Evolutionary conservation across 2,797 vertebrate genomes (phyloP), one percentile per base, ranked within the genome.

Genomic region (Synanceia verrucosa): DNA sequence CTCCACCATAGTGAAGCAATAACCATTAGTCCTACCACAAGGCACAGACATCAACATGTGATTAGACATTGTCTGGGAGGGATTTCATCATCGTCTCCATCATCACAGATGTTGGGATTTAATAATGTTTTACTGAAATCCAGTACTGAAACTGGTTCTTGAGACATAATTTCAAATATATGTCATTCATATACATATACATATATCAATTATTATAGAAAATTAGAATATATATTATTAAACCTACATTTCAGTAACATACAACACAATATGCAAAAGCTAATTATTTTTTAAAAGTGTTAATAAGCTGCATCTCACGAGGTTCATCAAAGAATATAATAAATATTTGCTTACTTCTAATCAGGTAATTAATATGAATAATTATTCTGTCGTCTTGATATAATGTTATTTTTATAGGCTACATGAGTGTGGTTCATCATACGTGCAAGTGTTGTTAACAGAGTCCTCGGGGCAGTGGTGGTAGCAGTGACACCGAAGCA

Each of bases 1-100:
- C 89, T 96, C 96, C 89, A 98, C 95, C 93, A 99, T 99, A 21
- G 96, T 97, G 92, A 99, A 99, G 91, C 98, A 99, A 79, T 95
- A 97, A 47, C 98, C 98, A 66, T 98, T 95, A 7, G 97, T 98
- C 91, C 98, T 99, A 79, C 28, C 33, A 44, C 76, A 73, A 74
- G 13, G 75, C n/a, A 84, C 18, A 63, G 2, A 63, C 56, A 66
- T 9, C 26, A 47, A 21, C 39, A 53, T 3, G 21, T 61, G 7
- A 52, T 21, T 24, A 7, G 58, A 55, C 48, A 34, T 4, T 0
- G 3, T 1, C 8, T 39, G 1, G 0, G 5, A 26, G 19, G 24
- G 10, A 46, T 44, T 21, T 46, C 18, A 58, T 48, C 2, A 21
- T 1, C 2, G 6, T n/a, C 9, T 36, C 8, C 7, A 37, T 52